These are phyloP conservation scores for Pseudotriccus pelzelni DNA, from an alignment of 2,797 vertebrate genomes.

Conservation along the genomic window DNA sequence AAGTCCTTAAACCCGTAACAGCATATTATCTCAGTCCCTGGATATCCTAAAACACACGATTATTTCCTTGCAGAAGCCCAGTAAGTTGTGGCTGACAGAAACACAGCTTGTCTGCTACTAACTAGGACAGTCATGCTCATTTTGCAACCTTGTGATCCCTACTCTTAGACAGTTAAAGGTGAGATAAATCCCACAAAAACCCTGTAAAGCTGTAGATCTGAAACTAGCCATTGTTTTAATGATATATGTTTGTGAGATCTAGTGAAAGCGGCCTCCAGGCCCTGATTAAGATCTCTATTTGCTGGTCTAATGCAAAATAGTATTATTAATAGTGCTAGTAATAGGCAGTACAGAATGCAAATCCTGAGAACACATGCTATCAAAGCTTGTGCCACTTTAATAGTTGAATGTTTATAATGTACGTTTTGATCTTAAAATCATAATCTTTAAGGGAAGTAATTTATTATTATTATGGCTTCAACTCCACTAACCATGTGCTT, in stretches of 20 bases:
- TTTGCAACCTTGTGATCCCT: background rate
- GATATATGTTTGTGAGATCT: background rate
- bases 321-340: conserved; percentile 8
- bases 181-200: background rate
- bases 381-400: background rate
- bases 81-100: background rate
- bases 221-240: background rate
- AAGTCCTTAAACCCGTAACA: background rate
- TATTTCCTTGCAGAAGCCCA: background rate
- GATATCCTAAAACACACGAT: background rate
- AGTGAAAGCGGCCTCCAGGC: background rate
- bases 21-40: background rate
- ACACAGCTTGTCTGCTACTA: background rate
- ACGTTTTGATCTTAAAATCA: conserved; percentile 6
- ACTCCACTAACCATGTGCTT: background rate
- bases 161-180: background rate
- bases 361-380: background rate
- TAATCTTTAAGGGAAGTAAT: background rate
- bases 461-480: background rate
- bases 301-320: background rate
- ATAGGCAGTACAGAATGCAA: conserved; percentile 15
- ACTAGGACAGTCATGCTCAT: background rate
- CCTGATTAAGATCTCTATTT: background rate
- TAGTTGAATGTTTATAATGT: background rate
- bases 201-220: background rate